A percentile compares a stretch with the other conserved stretches of the same genome.
Conservation (phyloP, 1,140 invertebrate genomes). For the Sycophaga agraensis region DNA sequence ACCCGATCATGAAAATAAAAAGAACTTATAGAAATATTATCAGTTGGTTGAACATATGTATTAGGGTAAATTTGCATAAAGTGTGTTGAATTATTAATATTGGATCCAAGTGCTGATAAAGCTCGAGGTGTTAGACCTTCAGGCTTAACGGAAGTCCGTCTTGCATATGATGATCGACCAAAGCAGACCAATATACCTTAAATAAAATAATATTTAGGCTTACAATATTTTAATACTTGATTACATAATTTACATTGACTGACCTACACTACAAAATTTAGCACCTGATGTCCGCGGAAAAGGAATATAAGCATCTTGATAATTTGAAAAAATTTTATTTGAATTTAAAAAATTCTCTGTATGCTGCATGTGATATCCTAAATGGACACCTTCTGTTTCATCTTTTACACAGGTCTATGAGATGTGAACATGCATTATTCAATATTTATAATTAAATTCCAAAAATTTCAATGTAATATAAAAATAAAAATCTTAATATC, state of each 20-base stretch:
- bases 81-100: constrained; percentile 48
- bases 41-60: constrained; percentile 59
- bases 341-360: constrained; percentile 52
- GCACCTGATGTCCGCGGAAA: constrained; percentile 93
- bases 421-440: neutral
- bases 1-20: constrained; percentile 82
- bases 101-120: constrained; percentile 71
- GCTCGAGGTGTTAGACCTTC: constrained; percentile 76
- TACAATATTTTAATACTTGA: constrained; percentile 2
- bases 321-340: constrained; percentile 48
- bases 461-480: no score
- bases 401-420: constrained; percentile 53
- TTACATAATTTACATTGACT: no score
- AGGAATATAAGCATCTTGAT: constrained; percentile 82
- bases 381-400: constrained; percentile 49
- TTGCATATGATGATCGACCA: constrained; percentile 74
- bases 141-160: constrained; percentile 67
- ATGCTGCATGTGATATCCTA: constrained; percentile 51
- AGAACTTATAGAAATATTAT: constrained; percentile 65
- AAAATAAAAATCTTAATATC: neutral
- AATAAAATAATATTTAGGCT: constrained; percentile 1
- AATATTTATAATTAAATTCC: no score
- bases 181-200: constrained; percentile 79
- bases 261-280: constrained; percentile 84
- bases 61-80: constrained; percentile 56